Percentiles rank a stretch among this genome's conserved stretches.
phyloP scores from a whole-genome alignment of 1,140 invertebrate species.

The Archivesica marissinica region DNA sequence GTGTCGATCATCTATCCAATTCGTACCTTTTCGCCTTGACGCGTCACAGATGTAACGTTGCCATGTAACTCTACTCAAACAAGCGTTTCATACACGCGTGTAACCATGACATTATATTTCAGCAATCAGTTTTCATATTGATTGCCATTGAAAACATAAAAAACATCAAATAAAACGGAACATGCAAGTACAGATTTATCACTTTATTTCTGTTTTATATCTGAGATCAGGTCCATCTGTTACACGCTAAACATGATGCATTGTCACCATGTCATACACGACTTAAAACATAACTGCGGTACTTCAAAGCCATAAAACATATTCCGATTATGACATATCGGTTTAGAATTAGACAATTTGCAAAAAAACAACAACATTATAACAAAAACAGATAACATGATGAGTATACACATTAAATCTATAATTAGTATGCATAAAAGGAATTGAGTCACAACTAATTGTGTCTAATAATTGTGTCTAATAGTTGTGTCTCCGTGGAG shows the following conservation, averaged over 20 bases:
- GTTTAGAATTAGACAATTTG: slow-evolving; percentile 2
- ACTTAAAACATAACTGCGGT: background rate
- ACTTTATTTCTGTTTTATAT: background rate
- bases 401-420: background rate
- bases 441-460: background rate
- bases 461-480: background rate
- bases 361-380: slow-evolving; percentile 8
- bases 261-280: background rate
- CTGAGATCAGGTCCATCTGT: slow-evolving; percentile 5
- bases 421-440: slow-evolving; percentile 14
- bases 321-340: slow-evolving; percentile 15
- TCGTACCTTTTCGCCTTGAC: too few species aligned
- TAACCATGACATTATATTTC: too few species aligned
- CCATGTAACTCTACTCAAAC: too few species aligned
- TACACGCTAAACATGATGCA: background rate
- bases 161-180: too few species aligned
- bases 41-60: too few species aligned
- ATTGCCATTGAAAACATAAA: too few species aligned
- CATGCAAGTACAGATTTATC: slow-evolving; percentile 5
- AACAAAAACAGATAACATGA: slow-evolving; percentile 1
- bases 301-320: slow-evolving; percentile 12
- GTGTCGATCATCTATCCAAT: too few species aligned
- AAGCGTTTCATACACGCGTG: too few species aligned
- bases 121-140: too few species aligned
- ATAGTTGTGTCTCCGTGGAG: too few species aligned